Evolutionary conservation across 2,113 vertebrate genomes (phyloP).

Genomic region (Ophthalmotilapia sp.): DNA sequence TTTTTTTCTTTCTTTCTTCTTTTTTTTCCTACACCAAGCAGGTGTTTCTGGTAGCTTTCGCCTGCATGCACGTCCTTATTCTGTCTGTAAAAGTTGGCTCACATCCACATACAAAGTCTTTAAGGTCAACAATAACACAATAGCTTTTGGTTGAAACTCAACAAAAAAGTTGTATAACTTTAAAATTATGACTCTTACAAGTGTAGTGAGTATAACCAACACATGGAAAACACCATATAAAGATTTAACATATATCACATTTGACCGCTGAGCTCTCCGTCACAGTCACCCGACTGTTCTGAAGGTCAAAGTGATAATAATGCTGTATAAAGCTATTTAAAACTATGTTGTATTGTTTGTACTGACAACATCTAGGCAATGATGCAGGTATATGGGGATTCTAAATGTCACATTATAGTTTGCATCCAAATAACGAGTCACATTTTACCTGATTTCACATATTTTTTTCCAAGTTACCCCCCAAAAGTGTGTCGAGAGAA

Average conservation of each 20-base stretch:
- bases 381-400: background rate
- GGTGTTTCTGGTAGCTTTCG: background rate
- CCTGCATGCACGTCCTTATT: background rate
- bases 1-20: accelerated
- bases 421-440: background rate
- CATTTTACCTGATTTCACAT: background rate
- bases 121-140: background rate
- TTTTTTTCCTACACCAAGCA: background rate
- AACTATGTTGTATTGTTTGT: background rate
- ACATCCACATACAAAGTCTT: background rate
- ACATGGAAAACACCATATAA: background rate
- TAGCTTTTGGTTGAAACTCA: background rate
- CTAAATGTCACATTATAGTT: background rate
- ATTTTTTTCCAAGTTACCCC: background rate
- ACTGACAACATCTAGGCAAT: background rate
- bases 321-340: background rate
- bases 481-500: background rate
- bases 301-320: background rate
- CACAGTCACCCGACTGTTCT: background rate
- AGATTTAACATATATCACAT: background rate
- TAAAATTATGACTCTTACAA: background rate
- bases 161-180: background rate
- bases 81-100: background rate
- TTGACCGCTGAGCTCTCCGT: background rate
- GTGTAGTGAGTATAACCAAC: background rate